A percentile compares a stretch with the other conserved stretches of the same genome.
Conservation (phyloP, 2,113 vertebrate species). For the Tragelaphus scriptus region DNA sequence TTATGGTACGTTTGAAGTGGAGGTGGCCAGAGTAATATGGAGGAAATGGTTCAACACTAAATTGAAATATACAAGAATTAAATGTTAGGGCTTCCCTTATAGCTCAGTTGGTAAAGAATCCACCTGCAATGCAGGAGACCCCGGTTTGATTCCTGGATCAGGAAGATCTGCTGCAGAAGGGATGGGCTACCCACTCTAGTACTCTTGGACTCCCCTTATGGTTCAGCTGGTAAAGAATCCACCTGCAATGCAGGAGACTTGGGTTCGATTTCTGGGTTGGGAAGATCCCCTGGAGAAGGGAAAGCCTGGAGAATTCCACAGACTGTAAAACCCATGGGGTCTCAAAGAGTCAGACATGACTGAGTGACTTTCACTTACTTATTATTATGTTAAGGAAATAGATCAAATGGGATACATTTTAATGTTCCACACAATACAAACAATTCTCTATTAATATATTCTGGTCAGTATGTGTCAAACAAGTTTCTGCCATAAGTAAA, state of each 20-base stretch:
- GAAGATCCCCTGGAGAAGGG: not conserved
- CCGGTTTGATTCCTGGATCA: not conserved
- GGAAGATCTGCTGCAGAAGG: not conserved
- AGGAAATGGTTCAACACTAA: not conserved
- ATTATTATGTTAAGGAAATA: not conserved
- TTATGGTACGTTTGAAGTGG: not conserved
- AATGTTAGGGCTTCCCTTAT: not conserved
- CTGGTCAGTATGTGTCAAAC: constrained; percentile 1
- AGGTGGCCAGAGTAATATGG: not conserved
- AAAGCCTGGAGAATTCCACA: not conserved
- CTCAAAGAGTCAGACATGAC: not conserved
- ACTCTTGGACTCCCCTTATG: not conserved
- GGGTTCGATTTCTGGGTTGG: not conserved
- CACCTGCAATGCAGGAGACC: not conserved
- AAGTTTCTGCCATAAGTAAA: not conserved
- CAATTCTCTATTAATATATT: not conserved
- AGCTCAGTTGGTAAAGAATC: not conserved
- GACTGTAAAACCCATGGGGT: not conserved
- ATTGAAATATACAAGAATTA: not conserved
- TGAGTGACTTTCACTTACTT: not conserved
- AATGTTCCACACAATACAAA: not conserved
- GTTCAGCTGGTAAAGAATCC: not conserved
- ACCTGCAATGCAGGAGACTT: not conserved
- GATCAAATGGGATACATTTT: not conserved
- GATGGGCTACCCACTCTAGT: not conserved